Base-by-base conservation (phyloP, 2,888 invertebrate genomes). In the Caenorhabditis afra region DNA sequence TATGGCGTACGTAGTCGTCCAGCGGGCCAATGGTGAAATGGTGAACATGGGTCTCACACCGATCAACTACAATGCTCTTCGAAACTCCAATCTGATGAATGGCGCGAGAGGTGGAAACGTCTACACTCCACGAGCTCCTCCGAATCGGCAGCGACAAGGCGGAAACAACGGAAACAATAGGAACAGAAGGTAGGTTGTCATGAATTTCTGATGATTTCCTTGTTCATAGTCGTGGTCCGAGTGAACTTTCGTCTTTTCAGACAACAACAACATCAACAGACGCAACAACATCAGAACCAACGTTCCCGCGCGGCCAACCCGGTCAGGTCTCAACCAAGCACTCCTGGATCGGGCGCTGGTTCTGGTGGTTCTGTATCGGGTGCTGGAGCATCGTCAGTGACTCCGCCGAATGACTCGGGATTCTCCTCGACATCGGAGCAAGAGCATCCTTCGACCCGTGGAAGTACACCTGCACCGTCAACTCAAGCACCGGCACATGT, bases 31-130 rank as follows among this genome's bases (percentile, higher is more conserved):
- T 11, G 53, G 53, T 5, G 53, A 53, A 10, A 53, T 37, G 35
- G 35, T 53, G 8, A 35, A 29, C 10, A 53, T 53, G 53, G 53
- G 53, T 35, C 37, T 35, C 18, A 29, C 29, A 3, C 53, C 53
- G 1, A 35, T 53, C 18, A 53, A 37, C 35, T 53, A 16, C 18
- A 3, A 35, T 1, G 23, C 53, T 18, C 53, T 53, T 16, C 8
- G 3, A 35, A 53, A 37, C 11, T 35, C 3, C 4, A 29, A 7
- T 29, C 29, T 29, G 29, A 29, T 29, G 29, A 29, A 29, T 29
- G 29, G 29, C 3, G 29, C 29, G n/a, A n/a, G n/a, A n/a, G n/a
- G n/a, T n/a, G n/a, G n/a, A n/a, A n/a, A n/a, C n/a, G n/a, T n/a
- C n/a, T n/a, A n/a, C n/a, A n/a, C n/a, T n/a, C n/a, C n/a, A n/a